Evolutionary conservation across 1,140 invertebrate species (phyloP).

Genomic region (Dufourea novaeangliae): DNA sequence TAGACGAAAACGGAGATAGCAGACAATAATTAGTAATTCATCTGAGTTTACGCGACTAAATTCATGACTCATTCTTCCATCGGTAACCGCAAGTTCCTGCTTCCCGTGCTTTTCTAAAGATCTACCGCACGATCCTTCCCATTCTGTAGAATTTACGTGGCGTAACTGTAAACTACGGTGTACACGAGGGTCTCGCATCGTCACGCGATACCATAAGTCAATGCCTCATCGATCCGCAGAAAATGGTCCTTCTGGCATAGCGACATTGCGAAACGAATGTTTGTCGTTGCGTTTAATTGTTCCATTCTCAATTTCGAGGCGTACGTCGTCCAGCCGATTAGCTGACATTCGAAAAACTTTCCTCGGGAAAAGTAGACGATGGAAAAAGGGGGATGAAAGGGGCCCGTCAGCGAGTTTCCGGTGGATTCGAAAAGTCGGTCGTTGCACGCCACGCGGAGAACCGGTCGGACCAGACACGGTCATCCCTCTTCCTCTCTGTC

Average conservation of each 20-base stretch:
- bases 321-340: constrained; percentile 20
- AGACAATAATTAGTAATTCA: too few relatives aligned
- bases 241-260: constrained; percentile 28
- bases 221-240: constrained; percentile 46
- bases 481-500: constrained; percentile 33
- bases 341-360: constrained; percentile 52
- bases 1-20: too few relatives aligned
- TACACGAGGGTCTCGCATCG: constrained; percentile 47
- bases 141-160: constrained; percentile 31
- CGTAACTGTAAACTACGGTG: constrained; percentile 41
- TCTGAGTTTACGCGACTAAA: too few relatives aligned
- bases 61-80: too few relatives aligned
- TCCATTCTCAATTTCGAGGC: constrained; percentile 31
- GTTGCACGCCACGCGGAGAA: constrained; percentile 60
- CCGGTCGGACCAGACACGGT: constrained; percentile 38
- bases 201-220: constrained; percentile 50
- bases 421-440: constrained; percentile 60
- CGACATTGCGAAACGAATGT: constrained; percentile 14
- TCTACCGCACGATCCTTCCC: background rate
- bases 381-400: constrained; percentile 49
- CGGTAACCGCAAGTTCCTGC: background rate
- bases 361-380: background rate
- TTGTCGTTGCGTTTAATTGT: constrained; percentile 15
- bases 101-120: too few relatives aligned
- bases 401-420: constrained; percentile 60